A percentile compares a stretch with the other conserved stretches of the same genome.
Conservation (phyloP, 2,113 vertebrate genomes). For the Anser cygnoides region DNA sequence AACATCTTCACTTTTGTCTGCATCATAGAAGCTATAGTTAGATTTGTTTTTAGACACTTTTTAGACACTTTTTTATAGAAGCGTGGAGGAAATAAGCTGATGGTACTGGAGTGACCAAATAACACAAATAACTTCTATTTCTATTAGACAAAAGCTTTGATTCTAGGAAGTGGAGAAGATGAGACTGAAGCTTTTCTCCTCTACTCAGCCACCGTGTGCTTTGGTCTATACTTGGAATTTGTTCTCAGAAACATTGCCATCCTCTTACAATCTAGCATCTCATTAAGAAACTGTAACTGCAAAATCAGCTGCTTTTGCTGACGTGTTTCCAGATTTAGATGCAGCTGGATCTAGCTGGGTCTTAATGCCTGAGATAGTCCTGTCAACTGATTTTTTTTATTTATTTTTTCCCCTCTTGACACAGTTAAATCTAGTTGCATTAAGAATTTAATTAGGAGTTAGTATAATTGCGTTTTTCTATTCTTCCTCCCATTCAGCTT, state of each 20-base stretch:
- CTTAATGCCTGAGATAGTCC: conserved; percentile 14
- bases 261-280: conserved; percentile 30
- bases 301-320: conserved; percentile 22
- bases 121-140: not conserved
- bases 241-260: not conserved
- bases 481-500: conserved; percentile 45
- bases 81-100: not conserved
- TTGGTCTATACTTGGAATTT: conserved; percentile 47
- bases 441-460: conserved; percentile 66
- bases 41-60: not conserved
- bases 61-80: not conserved
- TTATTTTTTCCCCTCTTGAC: not conserved
- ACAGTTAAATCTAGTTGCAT: conserved; percentile 33
- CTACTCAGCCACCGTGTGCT: not conserved
- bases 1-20: not conserved
- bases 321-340: conserved; percentile 50
- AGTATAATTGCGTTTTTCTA: conserved; percentile 55
- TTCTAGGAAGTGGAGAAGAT: not conserved
- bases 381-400: not conserved
- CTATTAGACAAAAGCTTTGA: not conserved
- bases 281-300: conserved; percentile 36
- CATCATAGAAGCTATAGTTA: not conserved
- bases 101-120: not conserved
- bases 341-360: conserved; percentile 41
- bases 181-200: not conserved